Base-by-base conservation (phyloP, 92 coral and sea anemone genomes). In the Diadumene lineata region DNA sequence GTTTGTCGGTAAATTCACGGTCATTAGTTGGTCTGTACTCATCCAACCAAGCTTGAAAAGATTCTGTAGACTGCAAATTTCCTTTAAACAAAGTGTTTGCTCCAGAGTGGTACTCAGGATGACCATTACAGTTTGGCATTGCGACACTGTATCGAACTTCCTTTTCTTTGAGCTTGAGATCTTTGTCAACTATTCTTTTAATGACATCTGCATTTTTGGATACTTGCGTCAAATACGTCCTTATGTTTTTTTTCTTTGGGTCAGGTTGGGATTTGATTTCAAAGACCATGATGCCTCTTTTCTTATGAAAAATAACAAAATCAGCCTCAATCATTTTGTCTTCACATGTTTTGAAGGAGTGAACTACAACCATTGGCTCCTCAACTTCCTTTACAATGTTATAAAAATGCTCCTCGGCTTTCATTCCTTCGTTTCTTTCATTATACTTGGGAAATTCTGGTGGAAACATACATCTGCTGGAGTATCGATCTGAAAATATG, bases 331-430 rank as follows among this genome's bases (percentile, higher is more conserved):
- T 2, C 17, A 26, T 6, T 27, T 27, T 23, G 7, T 2, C 2
- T 7, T 10, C 32, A 27, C 65, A 22, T 6, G 11, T 2, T 27
- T 60, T 22, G 17, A 23, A 27, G 2, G 65, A 60, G 23, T 60
- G 65, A 8, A 60, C 32, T 11, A 27, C 32, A 7, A 60, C 29
- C 65, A 60, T 60, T 60, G 65, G 65, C 17, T 60, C 65, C 22
- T 27, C 65, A 2, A 60, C 26, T 60, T 60, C 31, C 26, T 7
- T 60, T 7, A 60, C 7, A 22, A 60, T 27, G 23, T 60, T 27
- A 60, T 22, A 60, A 23, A 60, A 2, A 10, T 23, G 8, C 16
- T 22, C 1, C 31, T 60, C 65, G 1, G 65, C 65, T 23, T 1
- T 2, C 26, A 22, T 60, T 22, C 65, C 65, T 27, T 22, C 3